Conservation (phyloP, 2,888 invertebrate genomes). For the Tachina grossa region DNA sequence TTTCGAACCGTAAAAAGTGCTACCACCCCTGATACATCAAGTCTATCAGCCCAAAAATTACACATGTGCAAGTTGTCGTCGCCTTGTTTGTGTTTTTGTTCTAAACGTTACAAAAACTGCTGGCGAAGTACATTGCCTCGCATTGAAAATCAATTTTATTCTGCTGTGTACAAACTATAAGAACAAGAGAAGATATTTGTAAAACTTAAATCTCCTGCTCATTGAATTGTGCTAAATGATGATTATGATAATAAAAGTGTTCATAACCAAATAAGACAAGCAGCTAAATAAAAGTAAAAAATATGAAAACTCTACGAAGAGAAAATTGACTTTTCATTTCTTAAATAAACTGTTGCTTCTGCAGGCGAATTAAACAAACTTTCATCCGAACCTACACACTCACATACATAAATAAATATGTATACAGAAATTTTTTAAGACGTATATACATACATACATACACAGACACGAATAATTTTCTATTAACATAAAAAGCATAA, state of each 20-base stretch:
- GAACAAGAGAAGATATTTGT: too few species aligned
- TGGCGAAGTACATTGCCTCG: too few species aligned
- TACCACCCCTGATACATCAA: too few species aligned
- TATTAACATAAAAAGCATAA: conserved; percentile 29
- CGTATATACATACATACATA: not conserved
- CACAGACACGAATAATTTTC: not conserved
- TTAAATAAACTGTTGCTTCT: conserved; percentile 75
- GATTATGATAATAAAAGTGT: conserved; percentile 70
- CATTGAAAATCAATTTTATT: too few species aligned
- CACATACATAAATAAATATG: too few species aligned
- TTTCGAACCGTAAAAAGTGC: too few species aligned
- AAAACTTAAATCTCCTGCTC: conserved; percentile 72
- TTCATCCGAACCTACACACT: not conserved
- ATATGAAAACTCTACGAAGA: conserved; percentile 44
- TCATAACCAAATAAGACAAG: conserved; percentile 58
- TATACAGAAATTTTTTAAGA: not conserved
- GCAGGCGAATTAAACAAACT: conserved; percentile 18
- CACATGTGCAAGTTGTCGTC: too few species aligned
- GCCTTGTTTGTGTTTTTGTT: too few species aligned
- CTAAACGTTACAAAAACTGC: too few species aligned
- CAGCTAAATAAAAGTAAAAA: conserved; percentile 5
- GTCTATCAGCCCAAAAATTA: too few species aligned
- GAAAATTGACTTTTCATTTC: conserved; percentile 69
- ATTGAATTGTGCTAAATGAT: conserved; percentile 73
- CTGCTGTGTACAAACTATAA: too few species aligned